Conservation (phyloP, 2,888 invertebrate species). For the Amphipyra tragopoginis region DNA sequence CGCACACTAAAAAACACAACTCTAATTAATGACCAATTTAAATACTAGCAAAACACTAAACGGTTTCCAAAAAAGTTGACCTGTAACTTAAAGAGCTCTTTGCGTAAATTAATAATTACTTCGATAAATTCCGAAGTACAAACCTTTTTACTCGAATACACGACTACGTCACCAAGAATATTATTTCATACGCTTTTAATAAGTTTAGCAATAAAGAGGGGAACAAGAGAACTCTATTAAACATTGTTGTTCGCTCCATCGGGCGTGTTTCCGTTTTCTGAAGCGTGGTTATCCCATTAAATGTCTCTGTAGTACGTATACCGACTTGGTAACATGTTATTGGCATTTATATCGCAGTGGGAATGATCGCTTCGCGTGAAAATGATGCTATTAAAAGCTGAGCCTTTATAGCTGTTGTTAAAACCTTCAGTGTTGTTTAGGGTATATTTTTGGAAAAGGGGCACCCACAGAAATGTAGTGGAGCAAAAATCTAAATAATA, state of each 20-base stretch:
- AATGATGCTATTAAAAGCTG: conserved; percentile 37
- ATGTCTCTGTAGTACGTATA: conserved; percentile 56
- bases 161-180: conserved; percentile 15
- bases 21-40: no score
- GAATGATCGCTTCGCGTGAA: conserved; percentile 39
- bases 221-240: conserved; percentile 72
- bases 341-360: conserved; percentile 50
- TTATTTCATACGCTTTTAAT: conserved; percentile 32
- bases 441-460: background rate
- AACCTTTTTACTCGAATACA: conserved; percentile 6
- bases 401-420: conserved; percentile 22
- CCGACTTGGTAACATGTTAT: conserved; percentile 60
- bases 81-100: conserved; percentile 13
- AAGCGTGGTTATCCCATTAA: conserved; percentile 63
- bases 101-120: conserved; percentile 20
- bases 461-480: no score
- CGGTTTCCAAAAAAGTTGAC: background rate
- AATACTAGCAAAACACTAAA: background rate
- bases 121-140: conserved; percentile 3
- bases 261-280: conserved; percentile 57
- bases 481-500: no score
- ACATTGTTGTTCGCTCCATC: conserved; percentile 60
- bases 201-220: conserved; percentile 35
- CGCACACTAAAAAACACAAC: no score
- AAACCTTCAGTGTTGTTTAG: conserved; percentile 7